Conservation (phyloP, 2,888 invertebrate genomes). For the Epistrophe eligans region DNA sequence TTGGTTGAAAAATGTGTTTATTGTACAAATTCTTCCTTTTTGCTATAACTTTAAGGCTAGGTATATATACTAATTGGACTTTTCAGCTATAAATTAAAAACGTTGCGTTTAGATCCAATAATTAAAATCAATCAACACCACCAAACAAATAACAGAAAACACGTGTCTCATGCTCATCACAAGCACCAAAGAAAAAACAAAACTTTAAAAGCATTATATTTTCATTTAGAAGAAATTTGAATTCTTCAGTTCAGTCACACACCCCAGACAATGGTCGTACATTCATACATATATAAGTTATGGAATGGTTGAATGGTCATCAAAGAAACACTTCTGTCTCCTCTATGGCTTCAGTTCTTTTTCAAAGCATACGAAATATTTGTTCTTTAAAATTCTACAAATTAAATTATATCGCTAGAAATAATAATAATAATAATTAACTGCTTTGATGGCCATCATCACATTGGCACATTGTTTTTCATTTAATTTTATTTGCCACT, state of each 20-base stretch:
- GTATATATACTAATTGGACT: no score
- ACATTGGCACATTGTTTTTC: slow-evolving; percentile 3
- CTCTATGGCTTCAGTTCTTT: slow-evolving; percentile 3
- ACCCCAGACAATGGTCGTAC: background rate
- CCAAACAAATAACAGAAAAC: background rate
- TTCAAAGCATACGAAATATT: background rate
- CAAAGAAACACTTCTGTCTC: background rate
- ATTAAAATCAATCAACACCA: slow-evolving; percentile 3
- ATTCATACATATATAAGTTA: background rate
- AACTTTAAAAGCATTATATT: background rate
- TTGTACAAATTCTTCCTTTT: no score
- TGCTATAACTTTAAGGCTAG: no score
- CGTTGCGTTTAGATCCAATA: background rate
- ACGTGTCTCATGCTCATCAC: background rate
- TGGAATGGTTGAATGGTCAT: slow-evolving; percentile 1
- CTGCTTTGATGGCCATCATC: background rate
- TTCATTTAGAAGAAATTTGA: background rate
- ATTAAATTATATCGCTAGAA: slow-evolving; percentile 36
- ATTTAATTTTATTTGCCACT: slow-evolving; percentile 11
- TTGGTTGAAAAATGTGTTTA: no score
- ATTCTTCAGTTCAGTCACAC: slow-evolving; percentile 15
- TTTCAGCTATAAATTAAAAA: background rate
- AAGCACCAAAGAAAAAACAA: background rate
- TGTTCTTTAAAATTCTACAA: slow-evolving; percentile 17
- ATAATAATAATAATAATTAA: background rate